Evolutionary conservation across 2,113 vertebrate species (phyloP), one percentile per base, ranked within the genome.

Genomic region (Nerophis lumbriciformis): DNA sequence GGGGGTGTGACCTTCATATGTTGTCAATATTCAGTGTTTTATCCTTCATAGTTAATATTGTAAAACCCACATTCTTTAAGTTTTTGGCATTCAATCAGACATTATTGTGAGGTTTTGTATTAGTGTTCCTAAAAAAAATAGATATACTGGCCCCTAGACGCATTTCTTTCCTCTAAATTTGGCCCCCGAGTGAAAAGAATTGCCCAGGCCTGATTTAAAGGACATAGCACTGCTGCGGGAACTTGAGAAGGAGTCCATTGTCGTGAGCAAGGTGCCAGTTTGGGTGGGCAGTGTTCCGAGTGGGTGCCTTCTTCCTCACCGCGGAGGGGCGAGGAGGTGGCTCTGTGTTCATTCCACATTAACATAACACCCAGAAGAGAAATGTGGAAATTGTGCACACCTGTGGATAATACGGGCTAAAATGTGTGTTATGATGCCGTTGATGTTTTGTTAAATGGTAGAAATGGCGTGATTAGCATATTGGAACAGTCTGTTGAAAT

Each of bases 211-310:
- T 28, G 28, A 28, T 28, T 28, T 28, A 28, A 28, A 59, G 83
- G 83, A 80, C 77, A 56, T 71, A 42, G 6, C 76, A 60, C 69
- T 81, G 75, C 82, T 70, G 77, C 56, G 51, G 85, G 83, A 77
- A 81, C 79, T 81, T 77, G 79, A 80, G 83, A 83, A 77, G 78
- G 74, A 76, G 78, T 84, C 77, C 77, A 78, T 69, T 84, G 81
- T 76, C 83, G 82, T 75, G 77, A 9, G 15, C 14, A 80, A 86
- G 84, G 83, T 87, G 85, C 85, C 85, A 83, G 80, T 83, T 79
- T 85, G 75, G 81, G 83, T 85, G 85, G 87, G 83, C 81, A 85
- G 71, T 71, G 83, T 85, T 88, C 87, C 82, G 73, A 85, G 69
- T 71, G 85, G 83, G 70, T 82, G 83, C 82, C 71, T 76, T 78